phyloP scores from a whole-genome alignment of 1,140 invertebrate species.

The Panulirus ornatus region DNA sequence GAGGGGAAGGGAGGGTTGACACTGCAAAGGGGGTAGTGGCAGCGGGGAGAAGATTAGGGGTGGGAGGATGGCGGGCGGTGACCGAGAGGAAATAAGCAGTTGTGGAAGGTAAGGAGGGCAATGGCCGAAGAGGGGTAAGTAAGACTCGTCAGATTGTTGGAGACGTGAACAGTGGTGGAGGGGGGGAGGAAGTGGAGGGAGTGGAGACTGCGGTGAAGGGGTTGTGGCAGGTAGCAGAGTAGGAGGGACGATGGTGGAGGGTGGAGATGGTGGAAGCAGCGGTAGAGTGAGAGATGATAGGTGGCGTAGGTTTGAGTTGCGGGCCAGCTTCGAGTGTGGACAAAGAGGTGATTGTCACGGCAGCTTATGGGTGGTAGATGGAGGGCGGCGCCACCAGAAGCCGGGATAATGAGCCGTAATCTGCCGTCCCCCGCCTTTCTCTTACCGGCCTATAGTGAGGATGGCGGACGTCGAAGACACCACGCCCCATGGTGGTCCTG shows the following conservation, averaged over 20 bases:
- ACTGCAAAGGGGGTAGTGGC: not conserved
- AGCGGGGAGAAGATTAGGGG: not conserved
- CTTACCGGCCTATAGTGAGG: slow-evolving; percentile 32
- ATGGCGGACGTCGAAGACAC: not conserved
- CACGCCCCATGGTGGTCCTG: not conserved
- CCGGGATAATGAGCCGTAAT: slow-evolving; percentile 51
- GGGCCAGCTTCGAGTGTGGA: not conserved
- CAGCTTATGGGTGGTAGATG: not conserved
- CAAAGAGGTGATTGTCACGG: not conserved
- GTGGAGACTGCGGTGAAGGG: not conserved
- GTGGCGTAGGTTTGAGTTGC: not conserved
- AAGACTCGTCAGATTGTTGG: not conserved
- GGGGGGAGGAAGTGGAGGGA: not conserved
- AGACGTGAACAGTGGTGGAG: not conserved
- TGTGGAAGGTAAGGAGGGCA: not conserved
- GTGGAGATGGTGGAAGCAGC: too few relatives aligned
- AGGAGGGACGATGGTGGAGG: not conserved
- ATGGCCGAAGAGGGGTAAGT: not conserved
- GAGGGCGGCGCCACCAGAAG: not conserved
- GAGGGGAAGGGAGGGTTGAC: not conserved
- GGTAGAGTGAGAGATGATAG: not conserved
- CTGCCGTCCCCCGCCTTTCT: slow-evolving; percentile 45
- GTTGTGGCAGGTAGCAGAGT: not conserved
- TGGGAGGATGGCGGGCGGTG: not conserved
- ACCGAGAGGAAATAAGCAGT: not conserved